These are phyloP conservation scores for Stigmatopora argus DNA, from an alignment of 2,113 vertebrate species.

Conservation along the genomic window DNA sequence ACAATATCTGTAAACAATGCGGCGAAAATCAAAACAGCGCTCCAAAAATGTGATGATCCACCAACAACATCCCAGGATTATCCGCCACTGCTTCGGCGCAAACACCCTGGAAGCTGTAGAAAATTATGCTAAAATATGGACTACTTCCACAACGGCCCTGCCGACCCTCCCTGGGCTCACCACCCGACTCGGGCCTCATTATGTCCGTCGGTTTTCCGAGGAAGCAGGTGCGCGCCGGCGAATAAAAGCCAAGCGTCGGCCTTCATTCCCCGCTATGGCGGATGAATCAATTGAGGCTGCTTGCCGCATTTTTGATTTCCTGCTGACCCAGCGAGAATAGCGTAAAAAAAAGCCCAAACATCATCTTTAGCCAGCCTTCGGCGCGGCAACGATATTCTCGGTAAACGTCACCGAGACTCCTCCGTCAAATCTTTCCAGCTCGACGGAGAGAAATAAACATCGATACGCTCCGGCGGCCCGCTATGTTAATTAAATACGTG, in stretches of 20 bases:
- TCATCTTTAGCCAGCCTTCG: slow-evolving; percentile 43
- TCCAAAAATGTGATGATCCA: too few relatives aligned
- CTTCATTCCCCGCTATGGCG: slow-evolving; percentile 60
- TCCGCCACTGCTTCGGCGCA: slow-evolving; percentile 35
- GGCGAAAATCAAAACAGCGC: too few relatives aligned
- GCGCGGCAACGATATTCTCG: slow-evolving; percentile 42
- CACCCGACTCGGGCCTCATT: slow-evolving; percentile 59
- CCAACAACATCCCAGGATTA: slow-evolving; percentile 45
- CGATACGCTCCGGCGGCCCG: slow-evolving; percentile 63
- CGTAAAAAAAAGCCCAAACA: neutral
- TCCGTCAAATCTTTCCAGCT: slow-evolving; percentile 46
- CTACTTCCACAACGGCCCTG: slow-evolving; percentile 41
- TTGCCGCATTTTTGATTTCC: slow-evolving; percentile 62
- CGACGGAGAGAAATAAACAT: slow-evolving; percentile 58
- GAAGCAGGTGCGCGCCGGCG: slow-evolving; percentile 42
- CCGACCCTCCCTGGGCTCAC: slow-evolving; percentile 38
- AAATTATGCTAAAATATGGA: slow-evolving; percentile 72
- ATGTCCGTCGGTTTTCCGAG: slow-evolving; percentile 56
- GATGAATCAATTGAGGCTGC: slow-evolving; percentile 66
- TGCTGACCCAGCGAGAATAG: slow-evolving; percentile 58
- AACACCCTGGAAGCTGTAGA: slow-evolving; percentile 3
- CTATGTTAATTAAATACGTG: slow-evolving; percentile 74
- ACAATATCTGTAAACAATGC: too few relatives aligned
- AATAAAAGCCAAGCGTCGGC: slow-evolving; percentile 41
- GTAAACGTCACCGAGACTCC: slow-evolving; percentile 31